Evolutionary conservation across 1,140 invertebrate genomes (phyloP).

Genomic region (Lerema accius): DNA sequence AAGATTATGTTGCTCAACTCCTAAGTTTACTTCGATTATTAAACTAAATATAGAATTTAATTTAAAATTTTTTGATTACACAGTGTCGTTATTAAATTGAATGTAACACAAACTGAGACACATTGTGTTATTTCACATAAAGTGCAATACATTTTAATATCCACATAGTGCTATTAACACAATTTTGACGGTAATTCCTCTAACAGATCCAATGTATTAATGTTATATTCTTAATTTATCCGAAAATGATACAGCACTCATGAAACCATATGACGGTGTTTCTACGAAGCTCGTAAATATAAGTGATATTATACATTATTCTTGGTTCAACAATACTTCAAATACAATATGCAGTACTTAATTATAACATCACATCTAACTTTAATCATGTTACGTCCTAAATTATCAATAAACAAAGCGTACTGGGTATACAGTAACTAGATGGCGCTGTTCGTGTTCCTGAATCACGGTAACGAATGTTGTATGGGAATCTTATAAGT

Average conservation of each 20-base stretch:
- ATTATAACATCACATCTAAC: conserved; percentile 27
- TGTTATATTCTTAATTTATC: conserved; percentile 1
- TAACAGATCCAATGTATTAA: neutral
- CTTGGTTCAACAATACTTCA: conserved; percentile 3
- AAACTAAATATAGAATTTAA: no score
- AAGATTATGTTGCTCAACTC: no score
- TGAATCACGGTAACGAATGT: neutral
- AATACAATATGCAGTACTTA: neutral
- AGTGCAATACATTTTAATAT: neutral
- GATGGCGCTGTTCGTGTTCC: neutral
- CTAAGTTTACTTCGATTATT: no score
- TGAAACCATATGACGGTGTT: conserved; percentile 44
- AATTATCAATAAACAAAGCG: neutral
- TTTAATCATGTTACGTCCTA: neutral
- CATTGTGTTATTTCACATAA: neutral
- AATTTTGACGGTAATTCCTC: conserved; percentile 3
- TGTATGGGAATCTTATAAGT: neutral
- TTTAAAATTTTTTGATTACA: no score
- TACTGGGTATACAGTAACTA: neutral
- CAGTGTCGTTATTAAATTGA: no score
- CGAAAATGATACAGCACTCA: conserved; percentile 13
- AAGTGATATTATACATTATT: conserved; percentile 25
- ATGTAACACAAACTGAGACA: neutral
- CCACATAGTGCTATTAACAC: conserved; percentile 15
- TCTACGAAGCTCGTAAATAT: conserved; percentile 53